Evolutionary conservation across 2,797 vertebrate species (phyloP), one percentile per base, ranked within the genome.

Genomic region (Xyrichtys novacula): DNA sequence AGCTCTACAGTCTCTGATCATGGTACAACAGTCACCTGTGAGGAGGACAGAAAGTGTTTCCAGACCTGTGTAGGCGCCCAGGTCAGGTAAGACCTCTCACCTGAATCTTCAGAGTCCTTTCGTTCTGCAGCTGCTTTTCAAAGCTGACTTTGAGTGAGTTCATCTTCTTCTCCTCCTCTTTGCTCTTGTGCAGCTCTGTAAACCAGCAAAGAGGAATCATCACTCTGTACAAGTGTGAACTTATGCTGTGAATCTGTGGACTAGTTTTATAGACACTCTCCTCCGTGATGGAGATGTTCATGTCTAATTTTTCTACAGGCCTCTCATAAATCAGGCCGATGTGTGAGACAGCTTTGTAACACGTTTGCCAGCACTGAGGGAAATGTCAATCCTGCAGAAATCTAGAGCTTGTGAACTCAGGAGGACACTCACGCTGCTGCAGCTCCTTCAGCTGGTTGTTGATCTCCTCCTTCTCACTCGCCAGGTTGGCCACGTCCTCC

Each of bases 81-180:
- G n/a, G n/a, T n/a, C n/a, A n/a, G n/a, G n/a, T n/a, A n/a, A n/a
- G 71, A 77, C 70, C 81, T 19, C 86, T 58, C 70, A 98, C 98
- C 93, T 99, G 97, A 29, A 96, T 99, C 92, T 99, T 99, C 46
- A 99, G 94, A 0, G 97, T 99, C 82, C 95, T 95, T 88, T 99
- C 98, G 81, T 72, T 94, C 85, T 96, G 88, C 49, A 99, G 78
- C 62, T 95, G 96, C 80, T 94, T 98, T 81, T 99, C 97, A 82
- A 94, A 96, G 20, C 93, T 94, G 22, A 92, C 44, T 88, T 95
- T 96, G 74, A 96, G 64, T 29, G 69, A 66, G 56, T 85, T 88
- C 50, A 95, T 71, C 52, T 94, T 88, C 65, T 90, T 93, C 86
- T 95, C 95, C 76, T 94, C 95, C 66, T 95, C 96, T 84, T 87